Base-by-base conservation (phyloP, 2,888 invertebrate genomes). In the Phyllotreta cruciferae region DNA sequence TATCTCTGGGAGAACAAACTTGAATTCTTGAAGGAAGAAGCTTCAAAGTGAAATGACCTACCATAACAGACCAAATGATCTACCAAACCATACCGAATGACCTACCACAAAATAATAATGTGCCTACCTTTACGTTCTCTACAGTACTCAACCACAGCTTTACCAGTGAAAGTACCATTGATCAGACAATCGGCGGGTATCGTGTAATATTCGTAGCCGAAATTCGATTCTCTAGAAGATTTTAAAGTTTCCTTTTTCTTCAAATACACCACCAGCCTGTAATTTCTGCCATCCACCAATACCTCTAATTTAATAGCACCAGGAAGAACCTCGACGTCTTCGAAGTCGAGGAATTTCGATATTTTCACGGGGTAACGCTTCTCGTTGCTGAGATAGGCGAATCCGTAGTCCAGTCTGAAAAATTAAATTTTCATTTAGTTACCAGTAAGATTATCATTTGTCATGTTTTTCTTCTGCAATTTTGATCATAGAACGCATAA, bases 371-470 rank as follows among this genome's bases (percentile, higher is more conserved):
- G 75, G 13, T 75, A 69, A 1, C 83, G 75, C 0, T 73, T 69
- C 44, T 76, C 83, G 70, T 83, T 80, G 0, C 84, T 83, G 10
- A 81, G 77, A 55, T 85, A 79, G 1, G 87, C 81, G 57, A 80
- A 83, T 0, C 88, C 88, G 55, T 82, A 85, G 67, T 83, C 81
- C 50, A 85, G 81, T 62, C 88, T 88, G 74, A 38, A 77, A 77
- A 45, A 2, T 9, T 10, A 41, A 1, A n/a, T 2, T n/a, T 10
- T 41, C 41, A 3, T 41, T 1, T 41, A n/a, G 10, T n/a, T 1
- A 3, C 4, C 41, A 9, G 10, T 41, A 41, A 10, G 41, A 9
- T n/a, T n/a, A n/a, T n/a, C n/a, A n/a, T n/a, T n/a, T n/a, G n/a
- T n/a, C n/a, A n/a, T n/a, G n/a, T n/a, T n/a, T n/a, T n/a, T n/a